A percentile compares a stretch with the other conserved stretches of the same genome.
Conservation (phyloP, 2,113 vertebrate species). For the Aythya baeri region DNA sequence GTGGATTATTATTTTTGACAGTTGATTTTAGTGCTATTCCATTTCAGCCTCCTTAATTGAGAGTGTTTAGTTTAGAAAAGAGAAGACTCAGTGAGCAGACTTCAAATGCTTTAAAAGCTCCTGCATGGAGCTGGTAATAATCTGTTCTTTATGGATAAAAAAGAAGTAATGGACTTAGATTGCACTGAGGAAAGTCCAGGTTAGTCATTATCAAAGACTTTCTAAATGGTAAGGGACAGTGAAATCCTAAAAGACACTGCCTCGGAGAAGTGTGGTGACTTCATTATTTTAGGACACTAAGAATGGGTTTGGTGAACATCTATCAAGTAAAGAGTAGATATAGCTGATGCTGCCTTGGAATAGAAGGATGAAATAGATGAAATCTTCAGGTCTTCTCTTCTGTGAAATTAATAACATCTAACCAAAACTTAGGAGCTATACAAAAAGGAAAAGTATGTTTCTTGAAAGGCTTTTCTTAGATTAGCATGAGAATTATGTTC, state of each 20-base stretch:
- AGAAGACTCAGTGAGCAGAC: neutral
- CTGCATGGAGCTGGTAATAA: neutral
- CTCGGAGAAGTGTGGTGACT: neutral
- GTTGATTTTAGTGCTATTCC: slow-evolving; percentile 11
- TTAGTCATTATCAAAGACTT: neutral
- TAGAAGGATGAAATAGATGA: neutral
- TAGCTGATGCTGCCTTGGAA: neutral
- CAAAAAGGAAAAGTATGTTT: neutral
- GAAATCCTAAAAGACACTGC: neutral
- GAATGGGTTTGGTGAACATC: neutral
- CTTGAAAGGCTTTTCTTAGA: neutral
- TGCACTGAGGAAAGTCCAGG: neutral
- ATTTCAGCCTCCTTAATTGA: neutral
- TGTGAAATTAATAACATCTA: neutral
- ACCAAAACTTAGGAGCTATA: neutral
- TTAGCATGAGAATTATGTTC: neutral
- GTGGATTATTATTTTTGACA: neutral
- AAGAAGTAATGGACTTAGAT: neutral
- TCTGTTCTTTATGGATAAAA: neutral
- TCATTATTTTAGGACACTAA: neutral
- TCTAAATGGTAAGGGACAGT: neutral
- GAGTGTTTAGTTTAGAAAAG: slow-evolving; percentile 2
- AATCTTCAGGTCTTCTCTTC: neutral
- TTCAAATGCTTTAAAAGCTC: slow-evolving; percentile 30
- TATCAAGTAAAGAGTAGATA: neutral